Evolutionary conservation across 2,113 vertebrate species (phyloP), one percentile per base, ranked within the genome.

Genomic region (Oplegnathus fasciatus): DNA sequence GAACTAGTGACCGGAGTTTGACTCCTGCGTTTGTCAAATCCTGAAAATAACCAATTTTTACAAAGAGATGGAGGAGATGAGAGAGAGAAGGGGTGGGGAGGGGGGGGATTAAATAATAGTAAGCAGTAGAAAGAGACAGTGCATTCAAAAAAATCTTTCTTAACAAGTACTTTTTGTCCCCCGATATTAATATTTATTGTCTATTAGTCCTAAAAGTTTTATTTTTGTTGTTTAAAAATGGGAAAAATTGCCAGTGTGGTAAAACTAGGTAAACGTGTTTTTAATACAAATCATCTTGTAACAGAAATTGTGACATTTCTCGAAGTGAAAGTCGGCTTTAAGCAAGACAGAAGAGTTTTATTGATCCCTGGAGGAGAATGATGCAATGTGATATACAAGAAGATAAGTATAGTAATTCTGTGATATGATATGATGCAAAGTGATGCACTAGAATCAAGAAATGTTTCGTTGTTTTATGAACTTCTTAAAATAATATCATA

Each of bases 1-100:
- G 79, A 91, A 46, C 83, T 32, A 84, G 78, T 94, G 94, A 94
- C 94, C 94, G 91, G 86, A 93, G 92, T 92, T 95, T 95, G 94
- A 95, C 94, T 95, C 91, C 84, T 52, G 64, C 82, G 68, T 89
- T 91, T 82, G 91, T 93, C 93, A 91, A 89, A 86, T 86, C 86
- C 70, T 26, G 32, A 83, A 90, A 91, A 93, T 84, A 91, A 92
- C 83, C 52, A 77, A 86, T 91, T 95, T 84, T 64, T 71, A 84
- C 84, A 52, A 78, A 55, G 57, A 75, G 79, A 83, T 46, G 32
- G 55, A 57, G 46, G 69, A 71, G 58, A 83, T 70, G 66, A 70
- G 70, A 82, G 61, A 17, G n/a, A 2, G 37, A 26, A 44, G 57
- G 58, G 20, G 61, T 17, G 17, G 28, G 50, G 28, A 6, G 20